A percentile compares a stretch with the other conserved stretches of the same genome.
These are phyloP conservation scores for Sycophila texana DNA, from an alignment of 2,888 invertebrate species.

Conservation along the genomic window DNA sequence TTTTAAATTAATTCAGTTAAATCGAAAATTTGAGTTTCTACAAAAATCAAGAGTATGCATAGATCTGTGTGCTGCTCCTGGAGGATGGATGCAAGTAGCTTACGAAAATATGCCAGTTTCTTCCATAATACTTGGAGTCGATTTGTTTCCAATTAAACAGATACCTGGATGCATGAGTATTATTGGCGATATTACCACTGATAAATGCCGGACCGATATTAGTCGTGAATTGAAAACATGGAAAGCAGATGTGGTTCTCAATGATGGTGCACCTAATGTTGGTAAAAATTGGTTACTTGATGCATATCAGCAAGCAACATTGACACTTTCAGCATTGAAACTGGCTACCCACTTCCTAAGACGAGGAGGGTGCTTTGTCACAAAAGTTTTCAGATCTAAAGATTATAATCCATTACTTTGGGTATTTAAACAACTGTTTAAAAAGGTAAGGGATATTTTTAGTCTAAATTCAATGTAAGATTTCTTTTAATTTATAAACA, in stretches of 20 bases:
- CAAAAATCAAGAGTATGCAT: conserved; percentile 97
- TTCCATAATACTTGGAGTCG: conserved; percentile 95
- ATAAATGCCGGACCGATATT: conserved; percentile 89
- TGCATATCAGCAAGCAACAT: conserved; percentile 94
- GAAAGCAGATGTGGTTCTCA: conserved; percentile 97
- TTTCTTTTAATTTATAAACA: not conserved
- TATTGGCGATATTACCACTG: conserved; percentile 97
- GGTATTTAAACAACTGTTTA: conserved; percentile 97
- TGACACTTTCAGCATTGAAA: conserved; percentile 95
- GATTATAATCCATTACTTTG: conserved; percentile 97
- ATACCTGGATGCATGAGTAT: conserved; percentile 94
- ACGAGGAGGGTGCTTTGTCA: conserved; percentile 97
- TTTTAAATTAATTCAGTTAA: conserved; percentile 98
- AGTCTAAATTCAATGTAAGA: not conserved
- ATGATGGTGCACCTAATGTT: conserved; percentile 99
- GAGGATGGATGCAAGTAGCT: conserved; percentile 99
- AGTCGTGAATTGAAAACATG: conserved; percentile 93
- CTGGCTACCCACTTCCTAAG: conserved; percentile 92
- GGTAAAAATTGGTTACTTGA: conserved; percentile 98
- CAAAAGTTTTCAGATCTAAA: conserved; percentile 98
- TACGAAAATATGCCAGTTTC: conserved; percentile 98
- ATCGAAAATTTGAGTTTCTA: conserved; percentile 97
- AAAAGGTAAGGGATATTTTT: conserved; percentile 79
- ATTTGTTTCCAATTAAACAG: conserved; percentile 94
- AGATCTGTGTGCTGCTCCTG: conserved; percentile 99